Conservation (phyloP, 1,140 invertebrate genomes). For the Zaprionus inermis region DNA sequence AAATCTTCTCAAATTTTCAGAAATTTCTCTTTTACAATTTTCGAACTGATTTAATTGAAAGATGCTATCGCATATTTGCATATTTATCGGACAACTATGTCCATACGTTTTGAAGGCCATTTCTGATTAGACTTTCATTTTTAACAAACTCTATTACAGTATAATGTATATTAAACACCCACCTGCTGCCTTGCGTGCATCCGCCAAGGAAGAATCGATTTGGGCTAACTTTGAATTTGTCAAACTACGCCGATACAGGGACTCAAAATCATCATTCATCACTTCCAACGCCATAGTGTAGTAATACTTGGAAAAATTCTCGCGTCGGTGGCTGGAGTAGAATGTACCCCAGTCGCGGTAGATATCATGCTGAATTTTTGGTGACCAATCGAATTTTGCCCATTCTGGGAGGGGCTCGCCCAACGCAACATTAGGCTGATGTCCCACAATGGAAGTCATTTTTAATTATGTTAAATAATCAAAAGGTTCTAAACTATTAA, state of each 20-base stretch:
- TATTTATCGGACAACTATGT: slow-evolving; percentile 47
- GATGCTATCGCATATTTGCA: slow-evolving; percentile 69
- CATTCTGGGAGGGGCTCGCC: slow-evolving; percentile 49
- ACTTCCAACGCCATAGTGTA: slow-evolving; percentile 60
- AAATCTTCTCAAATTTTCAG: slow-evolving; percentile 56
- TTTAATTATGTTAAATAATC: not conserved
- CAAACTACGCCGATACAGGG: slow-evolving; percentile 62
- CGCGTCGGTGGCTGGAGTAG: slow-evolving; percentile 57
- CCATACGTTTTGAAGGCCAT: slow-evolving; percentile 21
- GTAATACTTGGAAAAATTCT: slow-evolving; percentile 62
- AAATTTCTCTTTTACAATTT: slow-evolving; percentile 45
- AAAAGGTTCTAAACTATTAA: no score
- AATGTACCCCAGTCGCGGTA: slow-evolving; percentile 78
- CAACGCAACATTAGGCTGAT: not conserved
- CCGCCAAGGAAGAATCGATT: slow-evolving; percentile 49
- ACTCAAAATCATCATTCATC: slow-evolving; percentile 46
- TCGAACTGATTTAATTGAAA: slow-evolving; percentile 76
- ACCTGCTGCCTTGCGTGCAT: slow-evolving; percentile 58
- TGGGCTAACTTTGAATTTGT: slow-evolving; percentile 59
- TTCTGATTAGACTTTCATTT: not conserved
- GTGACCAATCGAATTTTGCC: slow-evolving; percentile 63
- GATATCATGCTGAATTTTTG: slow-evolving; percentile 63
- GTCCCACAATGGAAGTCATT: slow-evolving; percentile 56
- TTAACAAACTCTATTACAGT: not conserved
- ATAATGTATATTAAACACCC: not conserved